phyloP scores from a whole-genome alignment of 1,140 invertebrate genomes.

The Pseudomyrmex dendroicus region DNA sequence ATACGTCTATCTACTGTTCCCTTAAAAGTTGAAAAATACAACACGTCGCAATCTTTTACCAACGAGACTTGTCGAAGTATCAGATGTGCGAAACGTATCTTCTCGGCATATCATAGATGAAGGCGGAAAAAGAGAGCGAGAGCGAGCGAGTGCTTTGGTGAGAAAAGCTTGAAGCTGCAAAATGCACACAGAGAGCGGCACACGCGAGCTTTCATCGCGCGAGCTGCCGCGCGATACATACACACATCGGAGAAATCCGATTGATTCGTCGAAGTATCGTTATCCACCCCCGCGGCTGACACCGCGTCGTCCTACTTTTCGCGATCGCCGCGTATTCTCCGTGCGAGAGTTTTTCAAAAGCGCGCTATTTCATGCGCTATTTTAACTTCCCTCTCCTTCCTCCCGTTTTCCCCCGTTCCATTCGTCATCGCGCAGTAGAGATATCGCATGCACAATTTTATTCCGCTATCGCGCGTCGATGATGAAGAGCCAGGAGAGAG shows the following conservation, averaged over 20 bases:
- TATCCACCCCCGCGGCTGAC: slow-evolving; percentile 35
- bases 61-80: slow-evolving; percentile 59
- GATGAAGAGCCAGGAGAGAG: slow-evolving; percentile 11
- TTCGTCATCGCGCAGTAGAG: slow-evolving; percentile 33
- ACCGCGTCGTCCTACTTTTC: slow-evolving; percentile 38
- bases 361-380: slow-evolving; percentile 51
- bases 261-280: slow-evolving; percentile 55
- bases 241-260: slow-evolving; percentile 6
- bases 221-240: slow-evolving; percentile 6
- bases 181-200: slow-evolving; percentile 34
- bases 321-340: slow-evolving; percentile 12
- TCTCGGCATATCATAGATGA: slow-evolving; percentile 5
- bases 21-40: slow-evolving; percentile 60
- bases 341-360: slow-evolving; percentile 43
- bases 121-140: background rate
- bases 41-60: slow-evolving; percentile 59
- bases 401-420: slow-evolving; percentile 7
- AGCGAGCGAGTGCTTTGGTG: background rate
- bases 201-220: slow-evolving; percentile 39
- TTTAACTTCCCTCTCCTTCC: background rate
- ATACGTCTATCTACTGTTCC: slow-evolving; percentile 18
- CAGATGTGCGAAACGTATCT: slow-evolving; percentile 32
- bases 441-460: slow-evolving; percentile 20
- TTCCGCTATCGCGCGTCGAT: slow-evolving; percentile 32
- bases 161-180: slow-evolving; percentile 42